Evolutionary conservation across 2,113 vertebrate genomes (phyloP), one percentile per base, ranked within the genome.

Genomic region (Tichodroma muraria): DNA sequence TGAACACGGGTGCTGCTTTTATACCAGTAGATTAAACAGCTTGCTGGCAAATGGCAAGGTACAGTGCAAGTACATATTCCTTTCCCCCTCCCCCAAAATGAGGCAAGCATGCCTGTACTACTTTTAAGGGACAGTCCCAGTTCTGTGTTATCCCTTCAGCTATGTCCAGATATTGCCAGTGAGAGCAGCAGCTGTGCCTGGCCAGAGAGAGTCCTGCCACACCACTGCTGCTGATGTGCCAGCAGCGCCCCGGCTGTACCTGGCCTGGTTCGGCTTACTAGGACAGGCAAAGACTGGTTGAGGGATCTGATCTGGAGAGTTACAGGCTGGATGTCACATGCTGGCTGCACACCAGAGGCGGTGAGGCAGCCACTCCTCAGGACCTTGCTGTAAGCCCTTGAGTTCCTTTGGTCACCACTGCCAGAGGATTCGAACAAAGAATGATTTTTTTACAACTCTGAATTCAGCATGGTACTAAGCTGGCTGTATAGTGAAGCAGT

Each of bases 221-320:
- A 45, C 2, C 23, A 37, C 35, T 17, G 33, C 44, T 87, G 81
- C 9, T 40, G 28, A 30, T 22, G 15, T 60, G 24, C 16, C 28
- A 68, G n/a, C 24, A 49, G 6, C 1, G 6, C 6, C 12, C 18
- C 0, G 0, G 19, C 14, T 52, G 30, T 61, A 19, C 42, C 10
- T 49, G 42, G n/a, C 17, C 57, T 35, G 6, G 2, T 53, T 66
- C 1, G 0, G 11, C 22, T 71, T 53, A 18, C 21, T 23, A 27
- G 16, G n/a, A n/a, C 9, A 65, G 18, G 23, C 22, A 52, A 47
- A 61, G 52, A 15, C 53, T 37, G 9, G 35, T n/a, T 50, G 38
- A 60, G 49, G 14, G n/a, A 21, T 64, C 54, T 64, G 45, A 47
- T 28, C 45, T 52, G 35, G 33, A 78, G 35, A 42, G 17, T 8